A percentile compares a stretch with the other conserved stretches of the same genome.
Evolutionary conservation across 2,113 vertebrate genomes (phyloP).

Genomic region (Antidorcas marsupialis): DNA sequence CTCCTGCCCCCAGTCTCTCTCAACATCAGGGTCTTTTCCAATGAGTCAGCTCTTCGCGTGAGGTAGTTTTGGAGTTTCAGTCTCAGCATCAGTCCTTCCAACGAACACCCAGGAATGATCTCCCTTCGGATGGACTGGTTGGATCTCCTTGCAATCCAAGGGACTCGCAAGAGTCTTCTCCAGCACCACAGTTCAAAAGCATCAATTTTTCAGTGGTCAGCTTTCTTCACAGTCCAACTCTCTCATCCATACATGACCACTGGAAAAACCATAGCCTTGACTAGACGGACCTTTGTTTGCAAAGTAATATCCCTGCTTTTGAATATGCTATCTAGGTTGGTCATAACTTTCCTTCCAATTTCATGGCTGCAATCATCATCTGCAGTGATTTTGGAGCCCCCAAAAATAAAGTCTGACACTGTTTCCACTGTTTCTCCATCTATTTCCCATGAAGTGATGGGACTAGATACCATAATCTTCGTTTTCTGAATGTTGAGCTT

Average conservation of each 20-base stretch:
- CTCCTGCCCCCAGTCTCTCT: neutral
- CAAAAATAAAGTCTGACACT: too few species aligned
- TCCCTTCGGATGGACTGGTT: neutral
- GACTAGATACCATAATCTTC: neutral
- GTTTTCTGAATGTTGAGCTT: neutral
- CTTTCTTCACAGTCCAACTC: too few species aligned
- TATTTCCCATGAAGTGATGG: neutral
- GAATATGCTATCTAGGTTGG: neutral
- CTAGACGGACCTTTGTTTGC: neutral
- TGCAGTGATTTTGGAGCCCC: neutral
- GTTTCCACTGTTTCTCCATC: neutral
- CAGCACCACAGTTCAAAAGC: too few species aligned
- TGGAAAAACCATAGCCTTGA: neutral
- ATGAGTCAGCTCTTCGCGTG: neutral
- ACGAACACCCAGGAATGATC: neutral
- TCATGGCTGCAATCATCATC: neutral
- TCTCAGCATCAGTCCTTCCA: neutral
- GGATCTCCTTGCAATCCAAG: too few species aligned
- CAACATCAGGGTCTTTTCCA: neutral
- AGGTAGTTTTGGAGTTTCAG: neutral
- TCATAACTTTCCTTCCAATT: neutral
- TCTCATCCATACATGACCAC: too few species aligned
- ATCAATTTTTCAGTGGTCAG: rapidly evolving
- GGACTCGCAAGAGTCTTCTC: too few species aligned
- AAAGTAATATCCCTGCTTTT: neutral